These are phyloP conservation scores for Protaetia brevitarsis DNA, from an alignment of 1,140 invertebrate genomes.

Conservation along the genomic window DNA sequence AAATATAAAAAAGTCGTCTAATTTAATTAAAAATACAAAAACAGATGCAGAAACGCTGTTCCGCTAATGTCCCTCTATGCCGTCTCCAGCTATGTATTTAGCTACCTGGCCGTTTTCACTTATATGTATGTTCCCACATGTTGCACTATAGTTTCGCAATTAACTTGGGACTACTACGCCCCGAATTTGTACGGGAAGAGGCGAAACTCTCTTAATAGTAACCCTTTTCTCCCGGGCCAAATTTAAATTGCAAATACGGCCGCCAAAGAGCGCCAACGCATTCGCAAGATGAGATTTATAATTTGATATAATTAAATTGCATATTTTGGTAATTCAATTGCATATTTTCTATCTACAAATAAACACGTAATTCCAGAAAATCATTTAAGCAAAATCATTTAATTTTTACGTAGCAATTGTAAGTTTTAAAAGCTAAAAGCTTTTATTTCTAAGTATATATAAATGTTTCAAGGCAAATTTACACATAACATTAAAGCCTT, in stretches of 20 bases:
- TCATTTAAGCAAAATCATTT: too few species aligned
- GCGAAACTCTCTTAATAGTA: slow-evolving; percentile 2
- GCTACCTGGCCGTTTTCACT: slow-evolving; percentile 43
- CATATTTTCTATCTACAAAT: too few species aligned
- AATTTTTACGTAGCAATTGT: too few species aligned
- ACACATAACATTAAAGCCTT: too few species aligned
- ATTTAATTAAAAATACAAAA: slow-evolving; percentile 26
- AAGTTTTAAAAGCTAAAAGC: too few species aligned
- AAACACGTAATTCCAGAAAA: too few species aligned
- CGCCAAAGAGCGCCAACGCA: background rate
- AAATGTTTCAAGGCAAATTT: too few species aligned
- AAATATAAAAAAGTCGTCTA: slow-evolving; percentile 21
- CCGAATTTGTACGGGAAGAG: slow-evolving; percentile 3
- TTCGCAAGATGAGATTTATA: slow-evolving; percentile 3
- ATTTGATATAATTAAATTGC: slow-evolving; percentile 3
- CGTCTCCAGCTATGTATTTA: background rate
- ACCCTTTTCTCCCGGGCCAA: background rate
- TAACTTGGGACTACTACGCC: slow-evolving; percentile 35
- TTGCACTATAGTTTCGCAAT: slow-evolving; percentile 49
- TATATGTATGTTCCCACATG: slow-evolving; percentile 48
- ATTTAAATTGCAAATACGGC: slow-evolving; percentile 7
- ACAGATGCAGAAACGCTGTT: slow-evolving; percentile 24
- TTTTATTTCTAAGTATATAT: too few species aligned
- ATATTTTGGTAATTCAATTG: too few species aligned
- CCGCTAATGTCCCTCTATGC: slow-evolving; percentile 6